Evolutionary conservation across 2,797 vertebrate species (phyloP), one percentile per base, ranked within the genome.

Genomic region (Phoxinus dragarum): DNA sequence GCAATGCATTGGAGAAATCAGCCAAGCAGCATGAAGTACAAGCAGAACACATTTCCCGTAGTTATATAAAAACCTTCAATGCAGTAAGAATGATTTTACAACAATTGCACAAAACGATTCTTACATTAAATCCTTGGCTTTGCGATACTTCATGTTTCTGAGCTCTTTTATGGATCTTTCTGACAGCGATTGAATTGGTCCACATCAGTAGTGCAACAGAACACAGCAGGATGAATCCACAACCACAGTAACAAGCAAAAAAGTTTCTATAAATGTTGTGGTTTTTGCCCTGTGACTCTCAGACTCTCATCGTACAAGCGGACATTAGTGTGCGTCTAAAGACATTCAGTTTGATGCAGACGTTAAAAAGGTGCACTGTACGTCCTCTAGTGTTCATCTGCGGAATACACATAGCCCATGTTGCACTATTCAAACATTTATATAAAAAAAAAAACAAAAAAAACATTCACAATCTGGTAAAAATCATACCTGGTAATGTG

Each of bases 281-380:
- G 3, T 21, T 75, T 42, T 66, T 59, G 36, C 69, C 23, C 21
- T 2, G 31, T 1, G 38, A 73, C 68, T 27, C 27, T 27, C 27
- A 81, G 80, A 40, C 42, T 64, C n/a, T 44, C 19, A 64, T 83
- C 81, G 36, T 31, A 81, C 47, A 49, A 73, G n/a, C 5, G 19
- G 11, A 47, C 14, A 54, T 67, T 84, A 67, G 73, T 34, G 73
- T 42, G 73, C 31, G 21, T 77, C 47, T 16, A 40, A 44, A 54
- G 81, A 83, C 59, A 44, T 83, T 83, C 27, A 52, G 56, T 38
- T 74, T 38, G 21, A 83, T 40, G 44, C 5, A 3, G 10, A 76
- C 3, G 14, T 17, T 31, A 72, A 64, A 76, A 27, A 59, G 59
- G 44, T 68, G 44, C 44, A 76, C 59, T 38, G 19, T 52, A 23